A percentile compares a stretch with the other conserved stretches of the same genome.
These are phyloP conservation scores for Onychomys torridus DNA, from an alignment of 2,797 vertebrate genomes.

Conservation along the genomic window DNA sequence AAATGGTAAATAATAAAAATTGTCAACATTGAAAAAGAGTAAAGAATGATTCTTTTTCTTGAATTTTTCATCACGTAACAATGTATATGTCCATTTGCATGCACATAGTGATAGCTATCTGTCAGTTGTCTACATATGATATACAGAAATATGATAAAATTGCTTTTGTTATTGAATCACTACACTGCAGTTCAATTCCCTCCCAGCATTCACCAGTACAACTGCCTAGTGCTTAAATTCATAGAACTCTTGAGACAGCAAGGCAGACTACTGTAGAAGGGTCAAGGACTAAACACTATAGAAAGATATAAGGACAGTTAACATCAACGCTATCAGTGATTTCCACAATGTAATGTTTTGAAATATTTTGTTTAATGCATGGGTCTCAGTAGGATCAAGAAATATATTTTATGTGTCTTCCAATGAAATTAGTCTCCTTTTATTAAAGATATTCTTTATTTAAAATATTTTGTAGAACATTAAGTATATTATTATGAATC, in stretches of 20 bases:
- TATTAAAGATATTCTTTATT: neutral
- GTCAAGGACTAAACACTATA: neutral
- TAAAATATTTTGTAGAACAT: neutral
- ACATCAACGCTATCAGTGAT: neutral
- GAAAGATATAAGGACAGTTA: neutral
- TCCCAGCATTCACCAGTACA: neutral
- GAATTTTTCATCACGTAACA: neutral
- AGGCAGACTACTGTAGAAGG: neutral
- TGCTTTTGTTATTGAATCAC: neutral
- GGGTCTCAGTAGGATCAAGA: neutral
- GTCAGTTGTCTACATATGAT: neutral
- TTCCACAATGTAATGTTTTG: neutral
- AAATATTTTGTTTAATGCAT: neutral
- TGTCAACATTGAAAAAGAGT: neutral
- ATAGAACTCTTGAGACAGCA: neutral
- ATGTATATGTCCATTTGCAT: rapidly evolving
- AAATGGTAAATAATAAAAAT: neutral
- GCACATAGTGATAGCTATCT: neutral
- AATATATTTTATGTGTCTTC: neutral
- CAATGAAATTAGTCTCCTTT: neutral
- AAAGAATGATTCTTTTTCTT: neutral
- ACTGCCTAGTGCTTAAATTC: neutral
- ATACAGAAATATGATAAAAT: neutral
- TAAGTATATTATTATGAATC: neutral
- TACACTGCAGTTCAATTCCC: neutral